These are phyloP conservation scores for Takifugu rubripes DNA, from an alignment of 2,797 vertebrate species.

Conservation along the genomic window DNA sequence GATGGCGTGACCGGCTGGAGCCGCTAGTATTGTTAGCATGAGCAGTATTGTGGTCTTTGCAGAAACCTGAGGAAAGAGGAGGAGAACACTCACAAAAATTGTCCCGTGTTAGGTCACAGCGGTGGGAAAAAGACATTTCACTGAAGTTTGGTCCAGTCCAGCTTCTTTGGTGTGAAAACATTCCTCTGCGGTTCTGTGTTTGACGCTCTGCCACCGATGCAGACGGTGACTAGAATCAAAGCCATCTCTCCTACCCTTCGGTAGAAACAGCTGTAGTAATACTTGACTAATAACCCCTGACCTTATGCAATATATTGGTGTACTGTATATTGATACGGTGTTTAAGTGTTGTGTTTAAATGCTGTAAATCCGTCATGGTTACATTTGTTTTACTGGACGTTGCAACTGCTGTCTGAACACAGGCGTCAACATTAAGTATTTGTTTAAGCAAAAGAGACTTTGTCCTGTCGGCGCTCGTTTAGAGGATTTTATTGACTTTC, in stretches of 20 bases:
- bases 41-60: background rate
- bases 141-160: background rate
- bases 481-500: conserved; percentile 14
- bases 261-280: conserved; percentile 58
- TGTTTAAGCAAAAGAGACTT: conserved; percentile 2
- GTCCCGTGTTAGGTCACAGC: too few relatives aligned
- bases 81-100: background rate
- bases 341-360: conserved; percentile 35
- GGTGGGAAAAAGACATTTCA: too few relatives aligned
- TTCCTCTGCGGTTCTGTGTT: conserved; percentile 43
- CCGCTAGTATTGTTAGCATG: too few relatives aligned
- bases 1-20: background rate
- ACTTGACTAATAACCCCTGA: conserved; percentile 43
- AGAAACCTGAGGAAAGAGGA: conserved; percentile 3
- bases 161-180: conserved; percentile 31
- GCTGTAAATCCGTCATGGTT: conserved; percentile 10
- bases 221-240: conserved; percentile 46
- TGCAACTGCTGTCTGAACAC: conserved; percentile 17
- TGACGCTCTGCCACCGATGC: conserved; percentile 11
- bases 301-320: conserved; percentile 69
- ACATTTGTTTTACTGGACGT: conserved; percentile 15
- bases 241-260: conserved; percentile 58
- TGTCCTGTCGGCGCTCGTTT: conserved; percentile 15
- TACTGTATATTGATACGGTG: conserved; percentile 21
- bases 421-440: background rate